A percentile compares a stretch with the other conserved stretches of the same genome.
These are phyloP conservation scores for Hyposmocoma kahamanoa DNA, from an alignment of 1,140 invertebrate species.

Conservation along the genomic window DNA sequence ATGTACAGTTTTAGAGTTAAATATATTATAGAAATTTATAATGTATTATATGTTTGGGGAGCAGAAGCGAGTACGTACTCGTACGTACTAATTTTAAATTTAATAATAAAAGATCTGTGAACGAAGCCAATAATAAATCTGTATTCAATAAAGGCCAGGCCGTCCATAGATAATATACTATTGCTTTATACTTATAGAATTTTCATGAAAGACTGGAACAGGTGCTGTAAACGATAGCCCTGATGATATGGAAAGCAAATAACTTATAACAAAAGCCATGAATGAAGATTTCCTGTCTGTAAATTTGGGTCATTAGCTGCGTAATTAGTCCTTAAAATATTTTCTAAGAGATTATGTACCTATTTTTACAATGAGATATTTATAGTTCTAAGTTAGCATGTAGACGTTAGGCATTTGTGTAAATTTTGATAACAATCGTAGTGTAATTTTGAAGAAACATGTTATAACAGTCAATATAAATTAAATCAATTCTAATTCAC, in stretches of 20 bases:
- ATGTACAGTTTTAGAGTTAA: too few relatives aligned
- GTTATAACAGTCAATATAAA: constrained; percentile 43
- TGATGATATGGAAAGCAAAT: constrained; percentile 3
- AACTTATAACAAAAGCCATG: constrained; percentile 13
- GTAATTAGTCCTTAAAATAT: constrained; percentile 37
- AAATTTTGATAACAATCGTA: constrained; percentile 55
- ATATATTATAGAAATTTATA: too few relatives aligned
- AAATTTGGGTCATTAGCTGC: constrained; percentile 26
- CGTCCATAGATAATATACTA: constrained; percentile 50
- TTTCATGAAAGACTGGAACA: constrained; percentile 50
- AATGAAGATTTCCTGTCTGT: constrained; percentile 16
- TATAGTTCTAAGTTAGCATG: constrained; percentile 40
- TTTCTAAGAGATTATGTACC: constrained; percentile 39
- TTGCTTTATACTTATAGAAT: constrained; percentile 42
- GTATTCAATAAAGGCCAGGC: constrained; percentile 43
- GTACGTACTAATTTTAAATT: too few relatives aligned
- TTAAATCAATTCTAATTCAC: constrained; percentile 44
- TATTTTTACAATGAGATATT: constrained; percentile 65
- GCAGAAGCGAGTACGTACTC: too few relatives aligned
- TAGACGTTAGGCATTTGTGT: constrained; percentile 52
- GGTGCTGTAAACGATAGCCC: constrained; percentile 9
- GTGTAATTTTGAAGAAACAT: constrained; percentile 27
- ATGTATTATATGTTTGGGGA: too few relatives aligned
- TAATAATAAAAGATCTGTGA: constrained; percentile 3
- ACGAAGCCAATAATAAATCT: neutral